Evolutionary conservation across 2,888 invertebrate genomes (phyloP), one percentile per base, ranked within the genome.

Genomic region (Tribolium freemani): DNA sequence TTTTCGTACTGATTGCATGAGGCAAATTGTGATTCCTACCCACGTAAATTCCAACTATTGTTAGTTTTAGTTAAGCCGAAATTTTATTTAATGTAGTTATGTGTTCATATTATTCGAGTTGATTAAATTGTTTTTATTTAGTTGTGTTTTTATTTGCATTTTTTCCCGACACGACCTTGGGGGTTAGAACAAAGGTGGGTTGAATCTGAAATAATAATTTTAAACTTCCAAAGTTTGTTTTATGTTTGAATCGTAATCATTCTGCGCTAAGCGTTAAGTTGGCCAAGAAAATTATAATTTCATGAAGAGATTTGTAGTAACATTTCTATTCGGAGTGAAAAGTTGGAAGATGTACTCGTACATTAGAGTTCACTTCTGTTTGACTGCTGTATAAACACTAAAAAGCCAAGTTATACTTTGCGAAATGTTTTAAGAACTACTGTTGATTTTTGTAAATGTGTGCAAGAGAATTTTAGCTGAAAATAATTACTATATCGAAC

Each of bases 121-220:
- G n/a, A 69, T 69, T 69, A 69, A 69, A 69, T 60, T 51, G 69
- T 69, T 69, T 68, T 69, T 51, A 58, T 46, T 69, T 60, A 26
- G 31, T 60, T 69, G 69, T 60, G 51, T 69, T 60, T 60, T 60
- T 69, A 60, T 69, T 63, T 68, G 30, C 50, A 69, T 53, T 69
- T 69, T 16, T 60, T 44, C 46, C 57, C 48, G 38, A 38, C 38
- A 38, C 38, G 8, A 38, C 38, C 8, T 38, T 2, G n/a, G n/a
- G 9, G 38, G 8, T 6, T n/a, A n/a, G 3, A 3, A 38, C n/a
- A 38, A n/a, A 8, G 31, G 31, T 31, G 9, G 9, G 31, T 31
- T 31, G 9, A 31, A 31, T 31, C 31, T 31, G 31, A 31, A 31
- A 31, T 31, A 31, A 31, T 31, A 31, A 31, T 31, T n/a, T 31